These are phyloP conservation scores for Zophobas atratus DNA, from an alignment of 1,140 invertebrate genomes.

Conservation along the genomic window DNA sequence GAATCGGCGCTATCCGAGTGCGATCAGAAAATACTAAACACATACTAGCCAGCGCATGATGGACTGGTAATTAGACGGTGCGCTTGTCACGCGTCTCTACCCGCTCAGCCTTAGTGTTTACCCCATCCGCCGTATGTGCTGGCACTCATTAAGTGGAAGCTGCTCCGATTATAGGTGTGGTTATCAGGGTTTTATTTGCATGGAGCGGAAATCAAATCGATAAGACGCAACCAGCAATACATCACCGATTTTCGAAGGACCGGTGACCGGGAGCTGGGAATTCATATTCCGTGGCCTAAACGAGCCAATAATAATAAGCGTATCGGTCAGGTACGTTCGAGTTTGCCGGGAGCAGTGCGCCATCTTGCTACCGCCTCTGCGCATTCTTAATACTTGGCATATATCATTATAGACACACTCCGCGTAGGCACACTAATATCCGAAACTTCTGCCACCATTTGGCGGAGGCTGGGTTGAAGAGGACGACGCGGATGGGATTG, in stretches of 20 bases:
- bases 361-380: constrained; percentile 64
- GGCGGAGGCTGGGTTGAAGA: background rate
- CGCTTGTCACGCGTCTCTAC: constrained; percentile 54
- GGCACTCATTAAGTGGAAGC: constrained; percentile 22
- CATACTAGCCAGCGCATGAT: constrained; percentile 50
- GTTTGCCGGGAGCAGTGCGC: constrained; percentile 56
- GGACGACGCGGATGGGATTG: background rate
- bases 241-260: background rate
- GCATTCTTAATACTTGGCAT: constrained; percentile 60
- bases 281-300: background rate
- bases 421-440: constrained; percentile 61
- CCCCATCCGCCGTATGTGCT: constrained; percentile 11
- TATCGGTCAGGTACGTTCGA: constrained; percentile 52
- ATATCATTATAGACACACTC: constrained; percentile 64
- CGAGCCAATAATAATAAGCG: constrained; percentile 51
- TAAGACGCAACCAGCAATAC: too few species aligned
- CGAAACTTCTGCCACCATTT: constrained; percentile 46
- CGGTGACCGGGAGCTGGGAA: background rate
- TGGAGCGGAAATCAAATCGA: background rate
- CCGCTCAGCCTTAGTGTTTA: constrained; percentile 1
- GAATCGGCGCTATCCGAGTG: constrained; percentile 46
- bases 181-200: background rate
- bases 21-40: constrained; percentile 54
- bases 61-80: constrained; percentile 58
- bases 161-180: constrained; percentile 14